These are phyloP conservation scores for Halictus quadricinctus DNA, from an alignment of 2,888 invertebrate genomes.

Conservation along the genomic window DNA sequence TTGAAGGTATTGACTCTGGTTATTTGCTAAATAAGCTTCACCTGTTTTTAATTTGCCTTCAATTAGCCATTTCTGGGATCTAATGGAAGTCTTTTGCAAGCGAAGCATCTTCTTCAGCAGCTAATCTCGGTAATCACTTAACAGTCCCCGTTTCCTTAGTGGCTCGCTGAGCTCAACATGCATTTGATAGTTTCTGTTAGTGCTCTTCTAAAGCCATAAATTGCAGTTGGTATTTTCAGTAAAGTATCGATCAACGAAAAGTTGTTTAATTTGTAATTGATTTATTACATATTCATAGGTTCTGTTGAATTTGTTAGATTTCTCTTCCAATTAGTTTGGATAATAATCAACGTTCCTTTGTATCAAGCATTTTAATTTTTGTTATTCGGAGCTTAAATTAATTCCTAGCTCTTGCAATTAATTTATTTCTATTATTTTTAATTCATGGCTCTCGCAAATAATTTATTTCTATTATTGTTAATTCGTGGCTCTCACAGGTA, in stretches of 20 bases:
- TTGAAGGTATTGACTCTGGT: neutral
- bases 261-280: neutral
- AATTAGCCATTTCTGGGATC: neutral
- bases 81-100: neutral
- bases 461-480: neutral
- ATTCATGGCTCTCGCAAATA: neutral
- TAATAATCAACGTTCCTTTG: neutral
- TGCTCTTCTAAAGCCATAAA: neutral
- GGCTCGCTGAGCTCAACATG: neutral
- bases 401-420: neutral
- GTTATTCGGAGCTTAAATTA: neutral
- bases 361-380: neutral
- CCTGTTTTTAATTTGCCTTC: neutral
- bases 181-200: neutral
- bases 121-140: slow-evolving; percentile 5
- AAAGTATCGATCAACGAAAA: neutral
- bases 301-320: neutral
- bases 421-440: neutral
- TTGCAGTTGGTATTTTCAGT: neutral
- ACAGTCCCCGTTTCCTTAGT: neutral
- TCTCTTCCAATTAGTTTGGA: neutral
- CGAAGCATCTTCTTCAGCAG: slow-evolving; percentile 3
- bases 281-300: neutral
- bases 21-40: neutral
- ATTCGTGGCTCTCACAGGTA: neutral